These are phyloP conservation scores for Drosophila diplacantha DNA, from an alignment of 2,888 invertebrate species.

Conservation along the genomic window DNA sequence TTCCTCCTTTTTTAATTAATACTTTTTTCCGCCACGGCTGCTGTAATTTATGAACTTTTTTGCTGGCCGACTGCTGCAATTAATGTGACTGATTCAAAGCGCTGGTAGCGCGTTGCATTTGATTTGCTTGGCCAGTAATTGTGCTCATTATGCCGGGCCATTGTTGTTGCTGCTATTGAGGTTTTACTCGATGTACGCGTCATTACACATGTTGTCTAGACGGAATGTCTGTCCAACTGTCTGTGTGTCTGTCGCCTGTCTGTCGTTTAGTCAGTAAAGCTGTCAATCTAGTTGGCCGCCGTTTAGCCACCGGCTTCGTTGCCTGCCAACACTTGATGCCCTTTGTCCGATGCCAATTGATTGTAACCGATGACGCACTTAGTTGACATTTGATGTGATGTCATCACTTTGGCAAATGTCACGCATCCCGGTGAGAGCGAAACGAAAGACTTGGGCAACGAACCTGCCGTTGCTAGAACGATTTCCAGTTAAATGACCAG, in stretches of 20 bases:
- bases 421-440: slow-evolving; percentile 26
- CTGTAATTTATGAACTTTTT: slow-evolving; percentile 65
- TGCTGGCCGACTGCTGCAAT: slow-evolving; percentile 46
- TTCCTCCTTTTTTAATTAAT: slow-evolving; percentile 65
- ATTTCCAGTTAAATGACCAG: background rate
- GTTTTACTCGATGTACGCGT: slow-evolving; percentile 53
- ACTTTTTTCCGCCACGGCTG: slow-evolving; percentile 49
- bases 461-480: slow-evolving; percentile 1
- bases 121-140: slow-evolving; percentile 68
- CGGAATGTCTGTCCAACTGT: slow-evolving; percentile 47
- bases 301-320: slow-evolving; percentile 41
- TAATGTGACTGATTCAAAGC: slow-evolving; percentile 67
- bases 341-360: slow-evolving; percentile 47
- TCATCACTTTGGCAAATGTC: slow-evolving; percentile 56
- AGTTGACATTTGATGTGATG: slow-evolving; percentile 70
- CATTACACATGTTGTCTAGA: slow-evolving; percentile 66
- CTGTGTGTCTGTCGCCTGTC: slow-evolving; percentile 30
- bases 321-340: slow-evolving; percentile 54
- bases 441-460: background rate
- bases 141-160: slow-evolving; percentile 65
- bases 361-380: slow-evolving; percentile 61
- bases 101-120: slow-evolving; percentile 69
- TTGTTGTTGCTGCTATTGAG: slow-evolving; percentile 36
- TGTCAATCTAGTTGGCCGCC: slow-evolving; percentile 47
- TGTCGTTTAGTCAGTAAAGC: slow-evolving; percentile 39